Base-by-base conservation (phyloP, 1,140 invertebrate species). In the Gonioctena quinquepunctata region DNA sequence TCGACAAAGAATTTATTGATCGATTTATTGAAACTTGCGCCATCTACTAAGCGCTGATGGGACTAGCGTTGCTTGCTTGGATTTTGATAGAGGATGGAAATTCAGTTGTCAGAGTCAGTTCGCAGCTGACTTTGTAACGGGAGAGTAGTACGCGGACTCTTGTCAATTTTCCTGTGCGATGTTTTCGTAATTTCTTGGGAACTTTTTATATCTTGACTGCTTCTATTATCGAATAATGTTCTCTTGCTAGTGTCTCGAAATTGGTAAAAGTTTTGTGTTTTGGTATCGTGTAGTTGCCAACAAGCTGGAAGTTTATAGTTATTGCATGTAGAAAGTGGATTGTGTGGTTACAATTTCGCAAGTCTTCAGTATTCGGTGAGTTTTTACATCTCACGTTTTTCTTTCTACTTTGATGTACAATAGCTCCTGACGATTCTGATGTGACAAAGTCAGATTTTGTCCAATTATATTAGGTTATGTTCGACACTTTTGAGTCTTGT, bases 271-370 rank as follows among this genome's bases (percentile, higher is more conserved):
- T 22, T 11, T 63, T 63, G 61, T 63, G 61, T 63, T 63, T 42
- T 63, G 16, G 6, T 22, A 22, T 18, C 42, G 28, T 42, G 19
- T n/a, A 6, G 19, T 22, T 27, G 19, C n/a, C 13, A 49, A 22
- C 18, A 59, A 59, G 61, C 61, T 63, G 61, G 33, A 63, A 63
- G 23, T 27, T 48, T 18, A 13, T 63, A 49, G 11, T 22, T 23
- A 13, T 28, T 42, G 33, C 33, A 42, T 63, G 28, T 63, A 63
- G 61, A 63, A 63, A 63, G 61, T 63, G 61, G 61, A 63, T 63
- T 63, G 28, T n/a, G 61, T 21, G 19, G 33, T 22, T 42, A 42
- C 25, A 48, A 21, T 63, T 63, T 63, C 61, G 61, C 61, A 48
- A 61, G 59, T 26, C 18, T 19, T 61, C 59, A 18, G 26, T n/a